Evolutionary conservation across 2,888 invertebrate genomes (phyloP).

Genomic region (Xanthorhoe spadicearia): DNA sequence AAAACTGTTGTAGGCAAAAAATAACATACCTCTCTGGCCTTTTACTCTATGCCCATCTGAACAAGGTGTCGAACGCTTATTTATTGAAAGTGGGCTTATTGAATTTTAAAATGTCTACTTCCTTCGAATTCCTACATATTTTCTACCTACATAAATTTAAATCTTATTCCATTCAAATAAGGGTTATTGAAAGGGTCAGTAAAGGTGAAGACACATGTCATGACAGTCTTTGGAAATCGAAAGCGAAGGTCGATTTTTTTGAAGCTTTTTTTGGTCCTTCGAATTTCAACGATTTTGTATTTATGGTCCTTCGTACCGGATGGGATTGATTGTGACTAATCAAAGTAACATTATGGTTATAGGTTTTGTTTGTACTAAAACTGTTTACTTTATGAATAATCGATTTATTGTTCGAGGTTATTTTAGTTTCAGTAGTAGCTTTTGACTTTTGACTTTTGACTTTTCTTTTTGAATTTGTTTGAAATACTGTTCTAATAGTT

Average conservation of each 20-base stretch:
- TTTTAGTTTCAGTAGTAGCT: too few relatives aligned
- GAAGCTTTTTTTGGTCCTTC: not conserved
- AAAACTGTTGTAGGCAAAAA: not conserved
- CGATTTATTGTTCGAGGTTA: not conserved
- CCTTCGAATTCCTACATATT: conserved; percentile 43
- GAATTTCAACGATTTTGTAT: conserved; percentile 28
- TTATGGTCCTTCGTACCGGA: conserved; percentile 36
- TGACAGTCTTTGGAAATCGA: conserved; percentile 51
- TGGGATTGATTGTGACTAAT: conserved; percentile 28
- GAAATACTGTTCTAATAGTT: too few relatives aligned
- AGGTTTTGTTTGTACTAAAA: not conserved
- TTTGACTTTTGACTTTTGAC: too few relatives aligned
- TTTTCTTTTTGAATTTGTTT: too few relatives aligned
- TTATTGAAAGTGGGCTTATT: conserved; percentile 68
- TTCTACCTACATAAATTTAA: conserved; percentile 35
- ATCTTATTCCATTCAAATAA: conserved; percentile 40
- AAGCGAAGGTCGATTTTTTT: conserved; percentile 38
- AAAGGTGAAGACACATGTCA: conserved; percentile 53
- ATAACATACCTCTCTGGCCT: conserved; percentile 16
- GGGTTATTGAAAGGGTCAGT: not conserved
- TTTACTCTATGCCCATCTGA: conserved; percentile 60
- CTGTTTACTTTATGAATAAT: not conserved
- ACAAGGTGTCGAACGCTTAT: conserved; percentile 74
- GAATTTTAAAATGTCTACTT: conserved; percentile 70
- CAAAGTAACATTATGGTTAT: conserved; percentile 14